These are phyloP conservation scores for Drosophila navojoa DNA, from an alignment of 1,140 invertebrate species.

Conservation along the genomic window DNA sequence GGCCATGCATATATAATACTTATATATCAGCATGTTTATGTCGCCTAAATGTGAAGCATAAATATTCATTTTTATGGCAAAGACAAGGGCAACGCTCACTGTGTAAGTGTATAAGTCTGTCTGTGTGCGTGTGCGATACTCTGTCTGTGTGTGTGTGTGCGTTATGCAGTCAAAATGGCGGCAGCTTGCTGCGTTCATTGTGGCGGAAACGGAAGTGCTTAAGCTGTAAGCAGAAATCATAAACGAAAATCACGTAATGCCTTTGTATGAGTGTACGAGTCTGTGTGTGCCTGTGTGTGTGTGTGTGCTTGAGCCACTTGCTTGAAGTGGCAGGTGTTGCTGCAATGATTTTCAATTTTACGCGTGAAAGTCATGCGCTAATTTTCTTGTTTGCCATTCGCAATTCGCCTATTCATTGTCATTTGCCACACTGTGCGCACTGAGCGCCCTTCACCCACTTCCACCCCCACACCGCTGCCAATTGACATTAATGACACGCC, in stretches of 20 bases:
- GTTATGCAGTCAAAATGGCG: conserved; percentile 46
- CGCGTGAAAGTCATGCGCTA: conserved; percentile 79
- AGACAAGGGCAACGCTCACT: conserved; percentile 59
- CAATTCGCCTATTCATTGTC: conserved; percentile 76
- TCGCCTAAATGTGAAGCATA: conserved; percentile 62
- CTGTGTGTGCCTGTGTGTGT: background rate
- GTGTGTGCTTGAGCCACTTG: conserved; percentile 6
- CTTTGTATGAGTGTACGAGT: conserved; percentile 18
- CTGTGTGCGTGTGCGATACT: background rate
- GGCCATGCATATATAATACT: conserved; percentile 56
- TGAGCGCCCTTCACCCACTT: background rate
- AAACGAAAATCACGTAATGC: conserved; percentile 82
- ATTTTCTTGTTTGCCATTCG: conserved; percentile 57
- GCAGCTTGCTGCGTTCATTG: conserved; percentile 51
- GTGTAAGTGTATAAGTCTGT: background rate
- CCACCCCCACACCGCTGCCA: conserved; percentile 20
- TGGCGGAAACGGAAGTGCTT: conserved; percentile 71
- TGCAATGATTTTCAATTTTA: conserved; percentile 82
- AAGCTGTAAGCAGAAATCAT: conserved; percentile 78
- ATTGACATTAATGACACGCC: conserved; percentile 76
- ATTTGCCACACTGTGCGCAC: conserved; percentile 60
- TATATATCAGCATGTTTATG: conserved; percentile 68
- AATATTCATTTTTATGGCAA: conserved; percentile 79
- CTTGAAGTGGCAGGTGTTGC: conserved; percentile 72
- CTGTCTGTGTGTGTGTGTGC: conserved; percentile 11